Base-by-base conservation (phyloP, 1,140 invertebrate species). In the Aphaenogaster floridana region DNA sequence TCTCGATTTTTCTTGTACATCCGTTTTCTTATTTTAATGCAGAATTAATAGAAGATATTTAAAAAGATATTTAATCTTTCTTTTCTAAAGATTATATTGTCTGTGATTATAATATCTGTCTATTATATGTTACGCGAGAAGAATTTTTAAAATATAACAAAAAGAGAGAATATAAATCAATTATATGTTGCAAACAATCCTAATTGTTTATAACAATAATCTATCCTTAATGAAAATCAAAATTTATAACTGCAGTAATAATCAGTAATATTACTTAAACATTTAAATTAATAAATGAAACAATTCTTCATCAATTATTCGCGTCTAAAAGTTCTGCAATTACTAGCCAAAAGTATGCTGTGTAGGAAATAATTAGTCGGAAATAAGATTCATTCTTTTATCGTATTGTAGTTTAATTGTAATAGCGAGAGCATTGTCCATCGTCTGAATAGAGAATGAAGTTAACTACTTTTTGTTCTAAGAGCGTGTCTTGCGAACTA, bases 361-460 rank as follows among this genome's bases (percentile, higher is more conserved):
- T 71, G 4, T 28, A 81, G 17, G 45, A 79, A 54, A 71, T 42
- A 69, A 81, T 69, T 81, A 81, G 48, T 54, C n/a, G 48, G 36
- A 54, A 81, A 71, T 71, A 6, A 57, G 36, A 81, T 81, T 54
- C 36, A n/a, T 39, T 71, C 63, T 52, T 28, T 69, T 80, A 50
- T 48, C 11, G 48, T 48, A 66, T 42, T 48, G 78, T 42, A 69
- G n/a, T 80, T 17, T 68, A 68, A 80, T 80, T 68, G 59, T 66
- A 50, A 54, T 36, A 80, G n/a, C n/a, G 63, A 69, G 36, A 80
- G 13, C 36, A 71, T 54, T 80, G 63, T 28, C 64, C 78, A 81
- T 81, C 21, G 13, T 71, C 28, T 71, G 64, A 71, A 81, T 81
- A 61, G 64, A 34, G 36, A 81, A 81, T 81, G 78, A 81, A 81